Evolutionary conservation across 2,113 vertebrate species (phyloP).

Genomic region (Salminus brasiliensis): DNA sequence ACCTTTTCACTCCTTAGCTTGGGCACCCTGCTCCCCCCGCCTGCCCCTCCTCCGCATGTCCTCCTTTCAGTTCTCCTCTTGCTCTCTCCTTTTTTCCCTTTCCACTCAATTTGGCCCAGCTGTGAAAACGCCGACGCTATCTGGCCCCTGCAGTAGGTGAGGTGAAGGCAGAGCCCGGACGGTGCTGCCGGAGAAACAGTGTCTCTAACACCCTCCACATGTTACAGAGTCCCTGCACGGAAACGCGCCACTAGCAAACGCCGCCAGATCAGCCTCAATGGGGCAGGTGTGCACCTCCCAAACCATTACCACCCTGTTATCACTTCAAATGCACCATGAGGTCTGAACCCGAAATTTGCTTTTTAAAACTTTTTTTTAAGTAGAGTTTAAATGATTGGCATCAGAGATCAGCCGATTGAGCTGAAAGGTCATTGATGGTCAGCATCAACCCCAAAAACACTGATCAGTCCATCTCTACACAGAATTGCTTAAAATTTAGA

Average conservation of each 20-base stretch:
- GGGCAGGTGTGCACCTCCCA: background rate
- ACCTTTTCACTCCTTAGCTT: constrained; percentile 26
- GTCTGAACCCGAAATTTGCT: too few species aligned
- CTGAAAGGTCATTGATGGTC: too few species aligned
- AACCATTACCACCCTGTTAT: background rate
- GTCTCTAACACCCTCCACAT: constrained; percentile 82
- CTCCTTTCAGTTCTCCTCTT: constrained; percentile 75
- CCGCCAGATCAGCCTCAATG: background rate
- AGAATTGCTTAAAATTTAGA: too few species aligned
- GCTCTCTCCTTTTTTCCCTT: constrained; percentile 71
- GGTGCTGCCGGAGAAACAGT: constrained; percentile 71
- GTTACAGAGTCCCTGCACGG: constrained; percentile 46
- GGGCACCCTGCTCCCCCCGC: constrained; percentile 74
- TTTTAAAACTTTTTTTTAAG: too few species aligned
- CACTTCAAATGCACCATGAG: too few species aligned
- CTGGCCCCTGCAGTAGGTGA: constrained; percentile 75
- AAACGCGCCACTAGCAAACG: constrained; percentile 5
- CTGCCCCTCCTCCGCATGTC: constrained; percentile 77
- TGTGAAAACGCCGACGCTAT: constrained; percentile 86
- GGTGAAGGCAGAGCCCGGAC: constrained; percentile 70
- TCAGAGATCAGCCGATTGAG: too few species aligned
- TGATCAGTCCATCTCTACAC: too few species aligned
- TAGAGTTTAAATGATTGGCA: too few species aligned
- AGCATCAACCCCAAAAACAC: too few species aligned
- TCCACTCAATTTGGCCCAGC: constrained; percentile 85